Conservation (phyloP, 1,140 invertebrate genomes). For the Hyposmocoma kahamanoa region DNA sequence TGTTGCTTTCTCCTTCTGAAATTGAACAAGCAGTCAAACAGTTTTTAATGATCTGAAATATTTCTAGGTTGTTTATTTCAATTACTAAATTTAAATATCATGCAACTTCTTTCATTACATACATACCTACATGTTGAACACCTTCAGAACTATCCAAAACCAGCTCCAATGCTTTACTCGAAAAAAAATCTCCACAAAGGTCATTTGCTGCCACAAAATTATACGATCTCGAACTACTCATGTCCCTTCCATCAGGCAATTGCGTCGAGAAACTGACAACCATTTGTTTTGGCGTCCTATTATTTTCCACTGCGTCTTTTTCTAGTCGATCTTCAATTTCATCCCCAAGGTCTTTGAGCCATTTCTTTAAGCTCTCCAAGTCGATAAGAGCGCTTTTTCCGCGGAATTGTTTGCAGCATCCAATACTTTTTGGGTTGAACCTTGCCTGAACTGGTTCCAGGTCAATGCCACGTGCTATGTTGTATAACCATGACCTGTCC, state of each 20-base stretch:
- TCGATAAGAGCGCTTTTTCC: slow-evolving; percentile 86
- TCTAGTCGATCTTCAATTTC: slow-evolving; percentile 91
- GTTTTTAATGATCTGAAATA: slow-evolving; percentile 59
- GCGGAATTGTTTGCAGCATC: slow-evolving; percentile 95
- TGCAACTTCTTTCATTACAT: too few species aligned
- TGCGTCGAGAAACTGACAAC: slow-evolving; percentile 74
- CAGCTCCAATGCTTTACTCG: slow-evolving; percentile 75
- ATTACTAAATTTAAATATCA: too few species aligned
- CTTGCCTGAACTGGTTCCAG: slow-evolving; percentile 88
- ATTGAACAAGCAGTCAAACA: slow-evolving; percentile 13
- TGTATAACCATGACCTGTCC: slow-evolving; percentile 88
- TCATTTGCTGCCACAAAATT: slow-evolving; percentile 77
- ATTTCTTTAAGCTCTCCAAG: slow-evolving; percentile 83
- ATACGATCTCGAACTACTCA: slow-evolving; percentile 76
- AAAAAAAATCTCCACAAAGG: slow-evolving; percentile 59
- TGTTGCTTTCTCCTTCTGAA: slow-evolving; percentile 51
- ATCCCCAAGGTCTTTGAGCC: slow-evolving; percentile 85
- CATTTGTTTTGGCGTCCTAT: slow-evolving; percentile 79
- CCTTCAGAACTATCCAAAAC: slow-evolving; percentile 69
- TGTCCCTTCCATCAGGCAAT: slow-evolving; percentile 74
- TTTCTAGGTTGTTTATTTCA: not conserved
- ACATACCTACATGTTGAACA: slow-evolving; percentile 42
- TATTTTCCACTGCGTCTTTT: slow-evolving; percentile 84
- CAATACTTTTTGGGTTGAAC: slow-evolving; percentile 93
- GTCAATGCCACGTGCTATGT: slow-evolving; percentile 91